Evolutionary conservation across 2,888 invertebrate genomes (phyloP).

Genomic region (Erebia ligea): DNA sequence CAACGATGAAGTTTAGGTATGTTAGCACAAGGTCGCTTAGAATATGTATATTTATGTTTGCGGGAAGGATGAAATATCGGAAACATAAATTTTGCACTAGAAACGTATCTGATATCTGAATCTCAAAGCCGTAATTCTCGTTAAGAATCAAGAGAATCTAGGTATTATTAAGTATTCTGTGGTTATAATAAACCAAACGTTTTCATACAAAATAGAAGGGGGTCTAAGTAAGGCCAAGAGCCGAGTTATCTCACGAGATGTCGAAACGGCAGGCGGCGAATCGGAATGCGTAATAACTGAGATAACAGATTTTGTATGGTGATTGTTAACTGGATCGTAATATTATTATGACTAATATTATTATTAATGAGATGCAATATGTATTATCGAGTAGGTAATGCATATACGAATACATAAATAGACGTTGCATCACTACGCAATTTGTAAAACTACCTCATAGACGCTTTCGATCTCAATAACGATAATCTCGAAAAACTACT

Average conservation of each 20-base stretch:
- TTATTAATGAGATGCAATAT: slow-evolving; percentile 4
- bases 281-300: slow-evolving; percentile 44
- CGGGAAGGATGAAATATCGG: not conserved
- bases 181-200: slow-evolving; percentile 27
- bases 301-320: slow-evolving; percentile 33
- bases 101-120: not conserved
- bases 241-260: slow-evolving; percentile 63
- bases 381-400: not conserved
- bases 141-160: slow-evolving; percentile 31
- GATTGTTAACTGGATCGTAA: slow-evolving; percentile 33
- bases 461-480: not conserved
- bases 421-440: not conserved
- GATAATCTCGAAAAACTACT: not conserved
- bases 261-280: slow-evolving; percentile 63
- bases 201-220: slow-evolving; percentile 42
- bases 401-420: not conserved
- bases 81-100: slow-evolving; percentile 3
- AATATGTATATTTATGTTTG: too few species aligned
- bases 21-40: too few species aligned
- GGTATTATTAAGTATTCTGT: slow-evolving; percentile 1
- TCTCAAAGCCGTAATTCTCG: not conserved
- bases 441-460: not conserved
- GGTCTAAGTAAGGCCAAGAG: slow-evolving; percentile 47
- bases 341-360: slow-evolving; percentile 12
- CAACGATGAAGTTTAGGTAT: too few species aligned